Evolutionary conservation across 2,113 vertebrate genomes (phyloP), one percentile per base, ranked within the genome.

Genomic region (Sialia sialis): DNA sequence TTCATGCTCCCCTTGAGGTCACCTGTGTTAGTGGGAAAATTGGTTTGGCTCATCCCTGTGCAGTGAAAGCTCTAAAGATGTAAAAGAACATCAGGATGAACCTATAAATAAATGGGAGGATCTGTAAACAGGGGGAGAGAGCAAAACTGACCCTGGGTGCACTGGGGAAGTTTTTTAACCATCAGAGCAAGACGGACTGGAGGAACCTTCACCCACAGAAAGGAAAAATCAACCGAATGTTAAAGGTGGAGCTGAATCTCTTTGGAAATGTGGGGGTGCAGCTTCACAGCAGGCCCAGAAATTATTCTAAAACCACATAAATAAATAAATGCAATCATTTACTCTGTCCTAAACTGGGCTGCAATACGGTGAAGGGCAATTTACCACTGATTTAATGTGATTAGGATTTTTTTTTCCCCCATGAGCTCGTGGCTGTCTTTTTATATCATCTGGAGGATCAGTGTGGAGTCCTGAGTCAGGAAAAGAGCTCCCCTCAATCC

Each of bases 391-490:
- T 93, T 94, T 89, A 93, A 91, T 83, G 20, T 51, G 58, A 95
- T 95, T 79, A 93, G 89, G 81, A 32, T 27, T 92, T 87, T 89
- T 91, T 89, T 89, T 90, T 82, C 10, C 2, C n/a, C 41, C 81
- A n/a, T 16, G 63, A 89, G 74, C 86, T 91, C 6, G 4, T 93
- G 70, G 51, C 70, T 97, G 87, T 76, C 74, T 83, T 72, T 79
- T 94, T 76, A 3, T 39, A 62, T 84, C 89, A 85, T 73, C 78
- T 76, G 81, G 54, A 95, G 58, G 70, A 58, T 73, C 15, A 5
- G 18, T 3, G 6, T 27, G 34, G 87, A 94, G 70, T 73, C 93
- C 89, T 94, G 94, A 94, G 89, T 96, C 93, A 94, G 94, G 95
- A 67, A 91, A 94, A 89, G 39, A 93, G 60, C 84, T 92, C 70